Evolutionary conservation across 2,797 vertebrate genomes (phyloP).

Genomic region (Sebastes steindachneri): DNA sequence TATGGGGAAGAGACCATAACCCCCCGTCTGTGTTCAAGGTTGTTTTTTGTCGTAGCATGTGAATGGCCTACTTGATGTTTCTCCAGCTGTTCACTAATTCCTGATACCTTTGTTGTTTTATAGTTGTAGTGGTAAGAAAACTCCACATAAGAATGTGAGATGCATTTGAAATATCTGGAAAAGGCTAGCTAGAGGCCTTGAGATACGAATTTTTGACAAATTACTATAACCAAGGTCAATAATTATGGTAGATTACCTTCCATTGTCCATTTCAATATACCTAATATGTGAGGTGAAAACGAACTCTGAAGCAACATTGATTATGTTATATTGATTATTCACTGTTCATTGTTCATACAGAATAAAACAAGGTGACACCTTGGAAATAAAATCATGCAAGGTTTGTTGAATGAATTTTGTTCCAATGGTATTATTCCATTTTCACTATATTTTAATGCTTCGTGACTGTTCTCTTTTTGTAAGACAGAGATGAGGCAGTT

Average conservation of each 20-base stretch:
- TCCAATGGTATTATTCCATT: not conserved
- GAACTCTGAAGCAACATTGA: not conserved
- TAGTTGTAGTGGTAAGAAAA: not conserved
- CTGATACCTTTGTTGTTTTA: not conserved
- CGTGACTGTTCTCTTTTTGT: not conserved
- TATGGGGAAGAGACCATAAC: not conserved
- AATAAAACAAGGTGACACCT: not conserved
- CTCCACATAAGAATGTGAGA: not conserved
- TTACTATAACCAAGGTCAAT: not conserved
- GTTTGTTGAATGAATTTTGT: not conserved
- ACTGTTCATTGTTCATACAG: not conserved
- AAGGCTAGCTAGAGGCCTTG: not conserved
- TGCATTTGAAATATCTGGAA: not conserved
- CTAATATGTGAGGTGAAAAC: not conserved
- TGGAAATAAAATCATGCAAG: not conserved
- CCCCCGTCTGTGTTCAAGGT: not conserved
- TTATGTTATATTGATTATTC: not conserved
- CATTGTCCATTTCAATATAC: not conserved
- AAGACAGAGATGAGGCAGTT: not conserved
- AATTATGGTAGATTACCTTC: not conserved
- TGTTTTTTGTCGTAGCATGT: accelerated
- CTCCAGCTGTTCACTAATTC: not conserved
- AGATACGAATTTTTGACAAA: not conserved
- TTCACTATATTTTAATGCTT: not conserved
- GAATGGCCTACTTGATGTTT: not conserved